Percentiles rank a stretch among this genome's conserved stretches.
phyloP scores from a whole-genome alignment of 2,888 invertebrate genomes.

The Penaeus monodon region DNA sequence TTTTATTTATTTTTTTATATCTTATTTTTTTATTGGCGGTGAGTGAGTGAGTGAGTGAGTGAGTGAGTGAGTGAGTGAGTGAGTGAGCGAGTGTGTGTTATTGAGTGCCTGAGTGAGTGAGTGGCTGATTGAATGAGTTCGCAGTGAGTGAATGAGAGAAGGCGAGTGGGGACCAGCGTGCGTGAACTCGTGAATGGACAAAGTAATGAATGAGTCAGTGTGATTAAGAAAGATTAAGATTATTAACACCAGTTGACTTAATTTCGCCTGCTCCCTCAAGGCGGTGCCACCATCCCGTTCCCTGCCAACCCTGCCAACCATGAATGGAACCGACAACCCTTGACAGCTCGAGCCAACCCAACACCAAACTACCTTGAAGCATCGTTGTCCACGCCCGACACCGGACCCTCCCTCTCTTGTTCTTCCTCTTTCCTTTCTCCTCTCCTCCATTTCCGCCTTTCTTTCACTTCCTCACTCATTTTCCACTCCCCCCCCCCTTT shows the following conservation, averaged over 20 bases:
- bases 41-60: background rate
- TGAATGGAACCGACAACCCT: no score
- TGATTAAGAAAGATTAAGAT: background rate
- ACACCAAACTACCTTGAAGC: no score
- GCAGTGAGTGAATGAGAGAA: background rate
- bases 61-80: background rate
- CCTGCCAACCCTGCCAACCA: no score
- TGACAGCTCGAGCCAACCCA: no score
- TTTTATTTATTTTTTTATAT: no score
- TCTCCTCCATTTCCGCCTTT: no score
- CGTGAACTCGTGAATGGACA: background rate
- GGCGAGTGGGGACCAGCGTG: background rate
- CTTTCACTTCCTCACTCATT: no score
- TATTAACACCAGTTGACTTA: background rate
- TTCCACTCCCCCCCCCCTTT: no score
- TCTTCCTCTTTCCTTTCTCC: no score
- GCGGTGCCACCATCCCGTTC: no score
- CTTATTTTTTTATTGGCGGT: background rate
- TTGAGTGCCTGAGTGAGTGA: background rate
- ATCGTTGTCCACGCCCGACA: no score
- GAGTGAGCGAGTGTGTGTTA: background rate
- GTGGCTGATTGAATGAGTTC: background rate
- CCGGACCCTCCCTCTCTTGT: slow-evolving; percentile 66
- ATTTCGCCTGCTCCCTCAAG: background rate
- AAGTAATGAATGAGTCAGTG: slow-evolving; percentile 3